Evolutionary conservation across 1,140 invertebrate species (phyloP).

Genomic region (Dufourea novaeangliae): DNA sequence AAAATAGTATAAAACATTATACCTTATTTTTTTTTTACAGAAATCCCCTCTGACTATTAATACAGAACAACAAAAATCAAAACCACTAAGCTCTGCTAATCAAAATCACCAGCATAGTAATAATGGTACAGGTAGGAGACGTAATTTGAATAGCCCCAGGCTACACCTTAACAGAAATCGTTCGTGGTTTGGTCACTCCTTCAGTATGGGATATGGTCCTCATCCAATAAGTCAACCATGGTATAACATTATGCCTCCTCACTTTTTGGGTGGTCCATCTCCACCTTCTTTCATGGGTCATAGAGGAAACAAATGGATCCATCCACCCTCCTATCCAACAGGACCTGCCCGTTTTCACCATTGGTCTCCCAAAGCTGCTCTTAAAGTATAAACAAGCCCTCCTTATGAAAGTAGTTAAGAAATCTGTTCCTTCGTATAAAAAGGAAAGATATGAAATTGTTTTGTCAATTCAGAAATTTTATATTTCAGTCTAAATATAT

Average conservation of each 20-base stretch:
- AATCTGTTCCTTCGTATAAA: slow-evolving; percentile 68
- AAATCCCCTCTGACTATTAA: slow-evolving; percentile 66
- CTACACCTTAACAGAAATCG: slow-evolving; percentile 74
- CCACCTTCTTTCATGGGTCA: slow-evolving; percentile 75
- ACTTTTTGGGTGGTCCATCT: slow-evolving; percentile 75
- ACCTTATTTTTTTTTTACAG: slow-evolving; percentile 57
- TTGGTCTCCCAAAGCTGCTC: slow-evolving; percentile 78
- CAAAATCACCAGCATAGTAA: slow-evolving; percentile 74
- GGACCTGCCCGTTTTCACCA: slow-evolving; percentile 77
- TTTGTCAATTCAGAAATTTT: slow-evolving; percentile 49
- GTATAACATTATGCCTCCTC: slow-evolving; percentile 78
- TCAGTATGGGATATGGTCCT: slow-evolving; percentile 73
- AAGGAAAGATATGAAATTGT: slow-evolving; percentile 31
- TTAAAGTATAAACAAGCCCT: slow-evolving; percentile 75
- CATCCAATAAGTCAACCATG: slow-evolving; percentile 76
- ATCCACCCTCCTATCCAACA: slow-evolving; percentile 73
- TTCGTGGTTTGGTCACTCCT: slow-evolving; percentile 76
- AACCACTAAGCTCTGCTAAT: slow-evolving; percentile 71
- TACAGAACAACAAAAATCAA: slow-evolving; percentile 69
- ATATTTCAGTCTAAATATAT: slow-evolving; percentile 25
- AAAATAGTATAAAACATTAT: background rate
- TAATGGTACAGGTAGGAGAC: slow-evolving; percentile 72
- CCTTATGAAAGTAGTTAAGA: slow-evolving; percentile 58
- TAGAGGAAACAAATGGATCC: slow-evolving; percentile 75
- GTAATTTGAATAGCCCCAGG: slow-evolving; percentile 76